These are phyloP conservation scores for Merops nubicus DNA, from an alignment of 2,113 vertebrate species.

Conservation along the genomic window DNA sequence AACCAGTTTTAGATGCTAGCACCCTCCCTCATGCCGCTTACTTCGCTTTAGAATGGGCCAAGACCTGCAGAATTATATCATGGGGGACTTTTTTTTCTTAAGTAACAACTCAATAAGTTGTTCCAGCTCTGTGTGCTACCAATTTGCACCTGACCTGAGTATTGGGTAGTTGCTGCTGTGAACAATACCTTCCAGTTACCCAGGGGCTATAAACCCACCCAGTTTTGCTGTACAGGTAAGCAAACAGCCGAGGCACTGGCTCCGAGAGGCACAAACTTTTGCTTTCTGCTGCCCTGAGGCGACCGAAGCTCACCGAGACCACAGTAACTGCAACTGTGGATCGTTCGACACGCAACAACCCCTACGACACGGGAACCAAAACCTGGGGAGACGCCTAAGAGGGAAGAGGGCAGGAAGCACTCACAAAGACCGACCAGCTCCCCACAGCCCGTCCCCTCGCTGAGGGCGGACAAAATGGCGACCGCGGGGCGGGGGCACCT, in stretches of 20 bases:
- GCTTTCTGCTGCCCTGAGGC: too few species aligned
- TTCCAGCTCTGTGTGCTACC: background rate
- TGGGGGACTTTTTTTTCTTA: too few species aligned
- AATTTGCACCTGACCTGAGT: background rate
- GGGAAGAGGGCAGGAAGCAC: rapidly evolving
- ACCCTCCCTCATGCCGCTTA: background rate
- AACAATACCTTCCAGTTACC: background rate
- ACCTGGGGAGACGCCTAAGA: rapidly evolving
- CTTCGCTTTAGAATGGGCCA: rapidly evolving
- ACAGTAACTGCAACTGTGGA: rapidly evolving
- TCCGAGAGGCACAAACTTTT: background rate
- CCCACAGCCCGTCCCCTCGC: rapidly evolving
- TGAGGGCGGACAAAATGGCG: background rate
- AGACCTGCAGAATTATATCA: background rate
- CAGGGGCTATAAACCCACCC: rapidly evolving
- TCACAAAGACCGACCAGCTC: rapidly evolving
- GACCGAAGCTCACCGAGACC: rapidly evolving
- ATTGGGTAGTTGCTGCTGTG: rapidly evolving
- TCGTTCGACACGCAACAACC: background rate
- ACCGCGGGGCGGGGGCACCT: rapidly evolving
- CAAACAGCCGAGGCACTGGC: background rate
- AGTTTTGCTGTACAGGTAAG: rapidly evolving
- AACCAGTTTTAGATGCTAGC: background rate
- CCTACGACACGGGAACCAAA: rapidly evolving
- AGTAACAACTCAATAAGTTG: background rate